phyloP scores from a whole-genome alignment of 2,113 vertebrate genomes.

The Oryzias woworae region DNA sequence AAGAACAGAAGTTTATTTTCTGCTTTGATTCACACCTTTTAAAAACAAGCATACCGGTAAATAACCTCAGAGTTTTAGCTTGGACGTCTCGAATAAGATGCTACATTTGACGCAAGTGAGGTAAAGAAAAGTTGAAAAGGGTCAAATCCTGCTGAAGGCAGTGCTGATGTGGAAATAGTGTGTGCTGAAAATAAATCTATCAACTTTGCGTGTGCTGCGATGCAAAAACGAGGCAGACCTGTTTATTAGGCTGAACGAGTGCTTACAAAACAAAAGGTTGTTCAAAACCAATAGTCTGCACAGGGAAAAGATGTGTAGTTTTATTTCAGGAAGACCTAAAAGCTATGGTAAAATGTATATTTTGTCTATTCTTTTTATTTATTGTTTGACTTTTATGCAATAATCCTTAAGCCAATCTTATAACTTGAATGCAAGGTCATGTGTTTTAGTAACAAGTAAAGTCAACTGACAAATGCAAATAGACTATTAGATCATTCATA shows the following conservation, averaged over 20 bases:
- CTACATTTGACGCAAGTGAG: too few species aligned
- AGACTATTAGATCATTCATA: too few species aligned
- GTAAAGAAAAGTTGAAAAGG: too few species aligned
- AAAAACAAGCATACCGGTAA: not conserved
- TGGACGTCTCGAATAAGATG: not conserved
- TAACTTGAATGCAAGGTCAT: too few species aligned
- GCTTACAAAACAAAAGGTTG: not conserved
- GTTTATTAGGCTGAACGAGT: conserved; percentile 45
- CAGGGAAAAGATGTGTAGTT: not conserved
- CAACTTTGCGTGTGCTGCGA: conserved; percentile 43
- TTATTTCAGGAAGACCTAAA: not conserved
- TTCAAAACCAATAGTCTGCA: not conserved
- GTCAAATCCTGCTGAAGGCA: not conserved
- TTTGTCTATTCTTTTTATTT: too few species aligned
- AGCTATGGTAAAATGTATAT: too few species aligned
- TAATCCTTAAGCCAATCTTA: too few species aligned
- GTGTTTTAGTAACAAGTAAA: too few species aligned
- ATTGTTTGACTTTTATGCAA: too few species aligned
- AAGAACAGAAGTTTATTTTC: not conserved
- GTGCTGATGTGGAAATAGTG: not conserved
- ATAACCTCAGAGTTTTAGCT: not conserved
- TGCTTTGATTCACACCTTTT: not conserved
- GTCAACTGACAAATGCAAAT: too few species aligned
- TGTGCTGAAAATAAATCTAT: conserved; percentile 17
- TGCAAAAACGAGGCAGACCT: conserved; percentile 73